A percentile compares a stretch with the other conserved stretches of the same genome.
Conservation (phyloP, 2,888 invertebrate genomes). For the Minunthozetes semirufus region DNA sequence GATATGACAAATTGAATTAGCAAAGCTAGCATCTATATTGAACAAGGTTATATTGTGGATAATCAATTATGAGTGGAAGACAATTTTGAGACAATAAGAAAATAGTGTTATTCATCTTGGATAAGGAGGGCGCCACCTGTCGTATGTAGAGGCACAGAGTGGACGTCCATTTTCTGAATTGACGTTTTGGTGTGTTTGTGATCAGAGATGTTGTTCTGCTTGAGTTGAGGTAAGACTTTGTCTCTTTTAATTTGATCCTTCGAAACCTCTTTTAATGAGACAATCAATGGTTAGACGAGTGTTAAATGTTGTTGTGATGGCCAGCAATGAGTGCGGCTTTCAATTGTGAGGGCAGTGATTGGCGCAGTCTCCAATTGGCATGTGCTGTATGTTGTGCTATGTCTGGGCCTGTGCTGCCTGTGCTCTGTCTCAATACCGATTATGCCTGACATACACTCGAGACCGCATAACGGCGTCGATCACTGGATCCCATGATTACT, state of each 20-base stretch:
- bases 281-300: background rate
- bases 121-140: background rate
- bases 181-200: slow-evolving; percentile 8
- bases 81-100: too few relatives aligned
- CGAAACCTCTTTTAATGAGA: background rate
- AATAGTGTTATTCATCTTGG: too few relatives aligned
- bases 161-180: slow-evolving; percentile 18
- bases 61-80: too few relatives aligned
- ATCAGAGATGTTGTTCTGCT: background rate
- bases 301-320: background rate
- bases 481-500: background rate
- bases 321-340: background rate
- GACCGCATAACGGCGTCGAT: slow-evolving; percentile 5
- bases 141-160: too few relatives aligned
- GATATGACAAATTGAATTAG: too few relatives aligned
- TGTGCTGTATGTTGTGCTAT: slow-evolving; percentile 25
- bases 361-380: slow-evolving; percentile 28
- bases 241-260: background rate
- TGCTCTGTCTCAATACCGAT: background rate
- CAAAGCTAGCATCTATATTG: too few relatives aligned
- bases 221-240: background rate
- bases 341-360: background rate
- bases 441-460: background rate
- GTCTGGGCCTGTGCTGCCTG: slow-evolving; percentile 27
- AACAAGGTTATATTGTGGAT: background rate